A percentile compares a stretch with the other conserved stretches of the same genome.
These are phyloP conservation scores for Amphipyra tragopoginis DNA, from an alignment of 2,888 invertebrate genomes.

Conservation along the genomic window DNA sequence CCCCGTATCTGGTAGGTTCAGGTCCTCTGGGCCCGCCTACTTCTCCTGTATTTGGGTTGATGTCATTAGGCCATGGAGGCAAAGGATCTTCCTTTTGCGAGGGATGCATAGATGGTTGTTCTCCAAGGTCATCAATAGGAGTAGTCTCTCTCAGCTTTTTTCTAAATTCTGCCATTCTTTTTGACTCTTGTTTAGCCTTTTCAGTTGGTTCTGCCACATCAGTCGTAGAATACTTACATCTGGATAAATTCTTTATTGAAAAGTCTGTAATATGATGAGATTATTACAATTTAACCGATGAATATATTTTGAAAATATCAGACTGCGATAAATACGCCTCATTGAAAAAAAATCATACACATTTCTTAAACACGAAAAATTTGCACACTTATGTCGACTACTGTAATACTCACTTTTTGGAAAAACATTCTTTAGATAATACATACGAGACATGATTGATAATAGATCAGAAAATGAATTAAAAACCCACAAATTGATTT, in stretches of 20 bases:
- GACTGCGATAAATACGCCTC: too few species aligned
- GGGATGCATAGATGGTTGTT: constrained; percentile 91
- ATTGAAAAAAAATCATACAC: too few species aligned
- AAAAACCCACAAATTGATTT: too few species aligned
- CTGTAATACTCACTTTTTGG: constrained; percentile 37
- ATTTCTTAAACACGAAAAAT: too few species aligned
- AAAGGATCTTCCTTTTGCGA: constrained; percentile 96
- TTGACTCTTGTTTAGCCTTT: constrained; percentile 39
- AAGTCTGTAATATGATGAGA: constrained; percentile 33
- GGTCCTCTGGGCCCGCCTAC: constrained; percentile 98
- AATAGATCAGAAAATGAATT: too few species aligned
- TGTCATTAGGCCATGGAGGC: constrained; percentile 95
- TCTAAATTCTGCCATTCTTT: constrained; percentile 91
- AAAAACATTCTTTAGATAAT: constrained; percentile 13
- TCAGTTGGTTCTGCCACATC: constrained; percentile 46
- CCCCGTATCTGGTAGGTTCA: constrained; percentile 99
- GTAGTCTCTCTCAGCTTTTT: constrained; percentile 93
- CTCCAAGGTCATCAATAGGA: constrained; percentile 93
- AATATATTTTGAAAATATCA: not conserved
- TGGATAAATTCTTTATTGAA: constrained; percentile 18
- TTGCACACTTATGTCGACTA: too few species aligned
- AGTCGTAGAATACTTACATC: constrained; percentile 65
- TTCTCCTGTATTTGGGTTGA: constrained; percentile 98
- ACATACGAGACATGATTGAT: constrained; percentile 30
- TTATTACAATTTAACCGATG: not conserved